Conservation (phyloP, 2,113 vertebrate genomes). For the Nycticorax nycticorax region DNA sequence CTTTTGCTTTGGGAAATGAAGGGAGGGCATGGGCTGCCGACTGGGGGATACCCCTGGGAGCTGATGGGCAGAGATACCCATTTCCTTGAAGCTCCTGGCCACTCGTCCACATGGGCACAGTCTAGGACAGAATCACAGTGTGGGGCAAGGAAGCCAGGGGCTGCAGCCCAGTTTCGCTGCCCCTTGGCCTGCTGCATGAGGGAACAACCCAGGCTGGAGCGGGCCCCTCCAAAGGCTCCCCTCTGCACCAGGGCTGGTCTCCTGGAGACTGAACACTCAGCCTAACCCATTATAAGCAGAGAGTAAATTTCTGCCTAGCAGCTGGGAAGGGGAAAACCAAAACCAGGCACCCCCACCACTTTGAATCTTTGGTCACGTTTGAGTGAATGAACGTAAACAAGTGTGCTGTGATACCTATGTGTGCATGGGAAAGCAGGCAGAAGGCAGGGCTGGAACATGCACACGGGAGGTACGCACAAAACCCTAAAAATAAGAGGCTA, state of each 20-base stretch:
- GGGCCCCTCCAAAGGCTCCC: background rate
- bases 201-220: background rate
- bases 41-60: background rate
- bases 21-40: rapidly evolving
- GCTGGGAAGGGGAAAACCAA: background rate
- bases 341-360: background rate
- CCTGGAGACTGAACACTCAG: background rate
- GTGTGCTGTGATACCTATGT: background rate
- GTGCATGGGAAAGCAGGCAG: background rate
- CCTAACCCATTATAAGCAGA: background rate
- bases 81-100: background rate
- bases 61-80: background rate
- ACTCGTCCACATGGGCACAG: background rate
- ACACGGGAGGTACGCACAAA: background rate
- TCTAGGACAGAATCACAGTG: background rate
- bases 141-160: background rate
- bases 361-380: background rate
- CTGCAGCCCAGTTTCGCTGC: background rate
- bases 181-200: background rate
- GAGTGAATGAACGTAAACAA: background rate
- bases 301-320: background rate
- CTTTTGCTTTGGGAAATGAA: background rate
- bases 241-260: background rate
- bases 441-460: background rate
- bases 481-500: background rate